Evolutionary conservation across 2,797 vertebrate species (phyloP).

Genomic region (Cuniculus paca): DNA sequence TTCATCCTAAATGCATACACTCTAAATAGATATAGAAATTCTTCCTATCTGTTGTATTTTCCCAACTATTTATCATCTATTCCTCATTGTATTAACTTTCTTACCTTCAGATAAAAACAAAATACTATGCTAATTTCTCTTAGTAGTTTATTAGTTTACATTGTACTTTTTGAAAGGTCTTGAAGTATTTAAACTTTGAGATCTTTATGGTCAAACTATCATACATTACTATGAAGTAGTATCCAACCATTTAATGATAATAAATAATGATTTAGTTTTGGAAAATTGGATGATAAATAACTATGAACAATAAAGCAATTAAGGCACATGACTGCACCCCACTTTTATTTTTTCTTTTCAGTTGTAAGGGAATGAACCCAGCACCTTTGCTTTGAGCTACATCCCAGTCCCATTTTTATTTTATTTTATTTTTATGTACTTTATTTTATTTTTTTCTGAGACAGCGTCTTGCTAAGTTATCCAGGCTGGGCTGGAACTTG

Average conservation of each 20-base stretch:
- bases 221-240: neutral
- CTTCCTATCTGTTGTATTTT: neutral
- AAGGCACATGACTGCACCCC: neutral
- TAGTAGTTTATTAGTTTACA: neutral
- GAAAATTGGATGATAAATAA: neutral
- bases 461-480: neutral
- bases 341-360: neutral
- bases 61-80: neutral
- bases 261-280: neutral
- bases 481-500: neutral
- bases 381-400: neutral
- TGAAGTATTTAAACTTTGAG: conserved; percentile 13
- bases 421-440: neutral
- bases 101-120: neutral
- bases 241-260: neutral
- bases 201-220: neutral
- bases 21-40: neutral
- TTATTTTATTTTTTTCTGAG: neutral
- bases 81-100: neutral
- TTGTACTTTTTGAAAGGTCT: neutral
- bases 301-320: neutral
- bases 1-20: neutral
- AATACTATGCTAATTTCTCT: conserved; percentile 1
- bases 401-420: neutral
- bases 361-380: neutral